Percentiles rank a stretch among this genome's conserved stretches.
Evolutionary conservation across 1,140 invertebrate species (phyloP).

Genomic region (Heterodera carotae): DNA sequence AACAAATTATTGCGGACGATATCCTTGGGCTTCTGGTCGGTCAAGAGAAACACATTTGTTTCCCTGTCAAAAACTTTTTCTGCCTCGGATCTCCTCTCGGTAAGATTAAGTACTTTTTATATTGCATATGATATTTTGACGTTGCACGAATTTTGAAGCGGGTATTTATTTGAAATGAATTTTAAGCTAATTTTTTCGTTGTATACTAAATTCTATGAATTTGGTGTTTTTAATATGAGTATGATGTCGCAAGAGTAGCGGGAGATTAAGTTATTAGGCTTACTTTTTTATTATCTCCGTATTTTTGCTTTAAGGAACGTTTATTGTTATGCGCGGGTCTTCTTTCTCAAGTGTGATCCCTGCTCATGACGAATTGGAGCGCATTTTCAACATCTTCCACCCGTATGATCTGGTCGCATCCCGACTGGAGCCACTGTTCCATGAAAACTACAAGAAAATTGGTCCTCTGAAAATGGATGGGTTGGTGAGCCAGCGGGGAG

Average conservation of each 20-base stretch:
- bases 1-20: constrained; percentile 62
- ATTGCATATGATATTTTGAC: too few relatives aligned
- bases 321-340: constrained; percentile 74
- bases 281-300: too few relatives aligned
- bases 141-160: too few relatives aligned
- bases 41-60: constrained; percentile 46
- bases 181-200: too few relatives aligned
- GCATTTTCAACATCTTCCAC: constrained; percentile 79
- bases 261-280: too few relatives aligned
- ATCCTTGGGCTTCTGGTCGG: constrained; percentile 42
- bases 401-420: constrained; percentile 77
- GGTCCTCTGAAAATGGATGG: constrained; percentile 73
- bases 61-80: constrained; percentile 75
- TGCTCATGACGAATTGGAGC: constrained; percentile 70
- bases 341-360: constrained; percentile 44
- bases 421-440: constrained; percentile 76
- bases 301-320: constrained; percentile 65
- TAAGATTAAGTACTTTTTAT: too few relatives aligned
- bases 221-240: too few relatives aligned
- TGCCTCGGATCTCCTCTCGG: constrained; percentile 73
- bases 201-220: too few relatives aligned
- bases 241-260: too few relatives aligned
- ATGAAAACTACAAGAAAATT: constrained; percentile 73
- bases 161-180: too few relatives aligned
- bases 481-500: too few relatives aligned